Conservation (phyloP, 2,888 invertebrate species). For the Sphecodes monilicornis region DNA sequence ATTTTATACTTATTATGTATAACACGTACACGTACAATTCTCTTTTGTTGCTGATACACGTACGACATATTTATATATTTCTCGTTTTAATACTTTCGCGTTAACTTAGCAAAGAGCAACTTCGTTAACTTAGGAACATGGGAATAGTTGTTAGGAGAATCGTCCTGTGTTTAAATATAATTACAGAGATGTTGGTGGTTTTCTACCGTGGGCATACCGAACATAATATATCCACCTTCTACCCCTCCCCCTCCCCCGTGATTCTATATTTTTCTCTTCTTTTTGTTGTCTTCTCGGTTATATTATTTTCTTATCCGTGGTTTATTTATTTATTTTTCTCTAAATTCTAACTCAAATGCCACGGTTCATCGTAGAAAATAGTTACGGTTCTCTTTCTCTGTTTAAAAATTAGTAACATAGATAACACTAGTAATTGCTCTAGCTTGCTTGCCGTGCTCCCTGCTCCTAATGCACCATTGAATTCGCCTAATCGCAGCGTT, state of each 20-base stretch:
- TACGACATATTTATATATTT: slow-evolving; percentile 1
- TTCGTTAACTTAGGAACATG: slow-evolving; percentile 57
- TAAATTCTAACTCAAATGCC: slow-evolving; percentile 41
- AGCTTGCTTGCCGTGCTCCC: slow-evolving; percentile 54
- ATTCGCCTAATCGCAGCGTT: slow-evolving; percentile 31
- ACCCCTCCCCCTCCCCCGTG: neutral
- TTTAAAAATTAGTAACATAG: slow-evolving; percentile 36
- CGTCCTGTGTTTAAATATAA: slow-evolving; percentile 27
- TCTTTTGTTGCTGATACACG: neutral
- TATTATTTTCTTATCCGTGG: neutral
- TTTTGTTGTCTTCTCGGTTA: neutral
- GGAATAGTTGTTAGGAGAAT: slow-evolving; percentile 46
- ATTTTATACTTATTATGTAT: neutral
- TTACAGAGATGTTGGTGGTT: slow-evolving; percentile 17
- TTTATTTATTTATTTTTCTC: neutral
- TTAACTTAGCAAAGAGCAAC: slow-evolving; percentile 48
- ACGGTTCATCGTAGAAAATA: slow-evolving; percentile 52
- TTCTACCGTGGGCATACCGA: slow-evolving; percentile 26
- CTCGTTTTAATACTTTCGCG: slow-evolving; percentile 45
- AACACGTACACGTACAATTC: slow-evolving; percentile 1
- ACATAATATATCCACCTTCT: neutral
- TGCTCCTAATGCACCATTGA: slow-evolving; percentile 19
- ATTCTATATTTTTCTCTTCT: neutral
- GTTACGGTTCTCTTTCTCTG: slow-evolving; percentile 29
- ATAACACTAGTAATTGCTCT: slow-evolving; percentile 49